phyloP scores from a whole-genome alignment of 2,888 invertebrate genomes.

The Platerodrilus igneus region DNA sequence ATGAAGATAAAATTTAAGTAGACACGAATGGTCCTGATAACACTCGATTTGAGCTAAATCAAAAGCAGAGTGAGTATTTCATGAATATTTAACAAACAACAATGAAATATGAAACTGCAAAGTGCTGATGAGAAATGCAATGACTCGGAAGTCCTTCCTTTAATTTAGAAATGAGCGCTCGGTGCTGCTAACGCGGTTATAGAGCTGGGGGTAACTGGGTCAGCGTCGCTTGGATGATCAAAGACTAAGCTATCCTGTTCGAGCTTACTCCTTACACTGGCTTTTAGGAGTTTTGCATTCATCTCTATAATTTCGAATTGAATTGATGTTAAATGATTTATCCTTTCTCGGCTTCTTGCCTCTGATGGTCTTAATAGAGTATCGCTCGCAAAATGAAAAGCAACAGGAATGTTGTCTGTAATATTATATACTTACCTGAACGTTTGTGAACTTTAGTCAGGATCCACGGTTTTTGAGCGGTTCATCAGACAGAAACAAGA shows the following conservation, averaged over 20 bases:
- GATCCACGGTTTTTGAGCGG: too few species aligned
- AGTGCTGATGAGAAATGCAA: conserved; percentile 41
- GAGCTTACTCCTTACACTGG: conserved; percentile 14
- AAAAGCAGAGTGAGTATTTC: conserved; percentile 31
- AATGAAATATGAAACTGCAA: conserved; percentile 37
- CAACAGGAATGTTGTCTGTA: too few species aligned
- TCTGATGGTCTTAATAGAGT: too few species aligned
- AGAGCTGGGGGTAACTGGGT: conserved; percentile 30
- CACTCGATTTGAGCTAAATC: conserved; percentile 25
- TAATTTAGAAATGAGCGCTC: conserved; percentile 47
- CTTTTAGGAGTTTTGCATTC: conserved; percentile 11
- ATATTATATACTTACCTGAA: too few species aligned
- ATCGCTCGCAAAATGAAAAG: too few species aligned
- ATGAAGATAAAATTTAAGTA: too few species aligned
- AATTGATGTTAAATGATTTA: too few species aligned
- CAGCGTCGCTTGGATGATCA: conserved; percentile 37
- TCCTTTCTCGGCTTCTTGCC: too few species aligned
- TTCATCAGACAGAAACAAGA: too few species aligned
- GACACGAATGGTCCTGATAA: too few species aligned
- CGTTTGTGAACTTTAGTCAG: too few species aligned
- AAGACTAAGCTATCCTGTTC: conserved; percentile 26
- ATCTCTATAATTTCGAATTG: too few species aligned
- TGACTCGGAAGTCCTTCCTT: conserved; percentile 45
- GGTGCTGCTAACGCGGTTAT: conserved; percentile 39
- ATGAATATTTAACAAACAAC: conserved; percentile 39